Evolutionary conservation across 2,113 vertebrate genomes (phyloP), one percentile per base, ranked within the genome.

Genomic region (Prietella phreatophila): DNA sequence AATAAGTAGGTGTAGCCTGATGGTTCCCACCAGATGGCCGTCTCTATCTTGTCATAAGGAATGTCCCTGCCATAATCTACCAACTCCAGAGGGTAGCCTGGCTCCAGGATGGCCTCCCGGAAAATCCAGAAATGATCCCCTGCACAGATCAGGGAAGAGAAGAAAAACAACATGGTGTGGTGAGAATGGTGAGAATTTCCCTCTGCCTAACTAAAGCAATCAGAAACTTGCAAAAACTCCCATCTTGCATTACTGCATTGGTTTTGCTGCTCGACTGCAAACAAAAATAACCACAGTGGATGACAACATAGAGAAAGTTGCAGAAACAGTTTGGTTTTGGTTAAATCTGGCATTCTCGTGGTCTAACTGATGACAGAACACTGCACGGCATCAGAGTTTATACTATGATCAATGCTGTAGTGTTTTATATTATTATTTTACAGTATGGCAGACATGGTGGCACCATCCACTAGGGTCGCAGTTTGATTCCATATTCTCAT

Each of bases 1-100:
- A 99, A 99, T 93, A 97, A 96, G 93, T 98, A 99, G 20, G 98
- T 99, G 93, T 96, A 97, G 0, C 98, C 98, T 0, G 97, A 97
- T 11, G 97, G 97, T 80, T 99, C 98, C 98, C 98, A 99, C 97
- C 98, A 99, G 91, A 99, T 94, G 0, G 98, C 98, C 0, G 97
- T 95, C 17, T 99, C 97, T 0, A 99, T 97, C 84, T 93, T 91
- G 91, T 98, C 96, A 0, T 98, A 97, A 15, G 98, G 98, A 90
- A 99, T 96, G 86, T 96, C 97, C 89, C 94, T 94, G 27, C 98
- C 98, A 0, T 97, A 99, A 89, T 95, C 96, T 27, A 93, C 94
- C 85, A 99, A 93, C 0, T 97, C 96, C 90, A 96, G 96, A 0
- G 98, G 98, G 90, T 98, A 99, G 20, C 97, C 97, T 0, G 94